Evolutionary conservation across 2,113 vertebrate genomes (phyloP).

Genomic region (Corydoras sp.): DNA sequence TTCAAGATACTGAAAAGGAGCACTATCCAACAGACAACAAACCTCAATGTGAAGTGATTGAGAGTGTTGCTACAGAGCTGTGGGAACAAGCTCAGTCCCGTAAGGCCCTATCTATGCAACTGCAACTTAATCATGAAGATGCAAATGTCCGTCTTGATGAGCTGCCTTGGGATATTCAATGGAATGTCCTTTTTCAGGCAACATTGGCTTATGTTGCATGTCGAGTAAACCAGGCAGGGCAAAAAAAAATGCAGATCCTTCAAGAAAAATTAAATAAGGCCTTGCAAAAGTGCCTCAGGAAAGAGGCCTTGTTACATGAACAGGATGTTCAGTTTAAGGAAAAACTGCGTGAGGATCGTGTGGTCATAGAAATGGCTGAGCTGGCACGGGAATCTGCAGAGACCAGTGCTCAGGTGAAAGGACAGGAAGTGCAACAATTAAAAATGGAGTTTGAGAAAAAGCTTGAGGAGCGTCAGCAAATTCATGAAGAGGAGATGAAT

Average conservation of each 20-base stretch:
- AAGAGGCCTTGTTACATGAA: conserved; percentile 58
- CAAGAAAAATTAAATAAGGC: conserved; percentile 58
- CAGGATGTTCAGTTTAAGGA: conserved; percentile 59
- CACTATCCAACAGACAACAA: not conserved
- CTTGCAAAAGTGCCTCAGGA: conserved; percentile 56
- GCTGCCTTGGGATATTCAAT: conserved; percentile 59
- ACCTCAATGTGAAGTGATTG: conserved; percentile 46
- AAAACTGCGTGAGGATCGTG: conserved; percentile 67
- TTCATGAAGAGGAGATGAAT: conserved; percentile 80
- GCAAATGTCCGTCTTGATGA: conserved; percentile 43
- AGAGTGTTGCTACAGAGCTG: conserved; percentile 71
- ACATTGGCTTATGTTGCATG: conserved; percentile 77
- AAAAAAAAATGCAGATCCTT: conserved; percentile 59
- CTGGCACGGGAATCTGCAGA: conserved; percentile 63
- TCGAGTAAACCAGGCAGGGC: conserved; percentile 53
- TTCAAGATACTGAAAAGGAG: conserved; percentile 47
- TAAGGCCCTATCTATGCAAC: conserved; percentile 61
- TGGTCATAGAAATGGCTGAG: conserved; percentile 62
- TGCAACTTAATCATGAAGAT: conserved; percentile 39
- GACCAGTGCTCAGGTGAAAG: conserved; percentile 62
- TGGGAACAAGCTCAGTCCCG: conserved; percentile 69
- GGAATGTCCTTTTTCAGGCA: conserved; percentile 74
- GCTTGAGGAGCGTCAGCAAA: conserved; percentile 74
- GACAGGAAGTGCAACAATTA: conserved; percentile 69
- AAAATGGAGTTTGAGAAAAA: conserved; percentile 78